Percentiles rank a stretch among this genome's conserved stretches.
These are phyloP conservation scores for Bos indicus DNA, from an alignment of 2,113 vertebrate species.

Conservation along the genomic window DNA sequence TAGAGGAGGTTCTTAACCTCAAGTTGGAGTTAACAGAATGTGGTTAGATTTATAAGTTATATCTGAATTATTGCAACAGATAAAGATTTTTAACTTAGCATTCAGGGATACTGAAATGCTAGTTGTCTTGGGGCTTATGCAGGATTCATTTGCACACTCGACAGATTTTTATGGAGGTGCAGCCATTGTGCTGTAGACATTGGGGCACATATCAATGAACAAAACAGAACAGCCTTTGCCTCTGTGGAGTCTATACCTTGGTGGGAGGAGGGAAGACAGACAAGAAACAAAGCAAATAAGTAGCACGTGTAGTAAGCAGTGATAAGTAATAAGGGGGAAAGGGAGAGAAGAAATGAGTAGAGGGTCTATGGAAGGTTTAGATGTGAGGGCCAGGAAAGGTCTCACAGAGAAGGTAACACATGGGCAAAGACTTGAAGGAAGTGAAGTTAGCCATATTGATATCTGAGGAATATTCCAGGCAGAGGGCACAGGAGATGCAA, in stretches of 20 bases:
- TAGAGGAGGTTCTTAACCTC: background rate
- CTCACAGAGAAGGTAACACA: background rate
- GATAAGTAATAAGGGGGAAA: background rate
- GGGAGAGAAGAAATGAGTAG: background rate
- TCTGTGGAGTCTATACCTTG: background rate
- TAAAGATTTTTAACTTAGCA: background rate
- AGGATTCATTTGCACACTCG: background rate
- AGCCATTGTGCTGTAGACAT: background rate
- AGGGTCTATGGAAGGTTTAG: background rate
- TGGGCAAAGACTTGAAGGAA: background rate
- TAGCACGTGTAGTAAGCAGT: background rate
- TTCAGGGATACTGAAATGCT: background rate
- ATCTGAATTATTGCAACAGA: background rate
- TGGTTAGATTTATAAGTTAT: background rate
- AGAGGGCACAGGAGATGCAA: background rate
- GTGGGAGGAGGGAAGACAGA: background rate
- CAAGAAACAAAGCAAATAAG: background rate
- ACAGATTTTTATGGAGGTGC: background rate
- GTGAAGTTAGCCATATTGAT: background rate
- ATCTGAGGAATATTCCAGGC: background rate
- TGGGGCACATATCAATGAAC: background rate
- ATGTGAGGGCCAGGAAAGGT: background rate
- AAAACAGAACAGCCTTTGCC: background rate
- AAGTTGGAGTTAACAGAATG: background rate
- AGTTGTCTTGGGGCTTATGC: background rate